Evolutionary conservation across 2,113 vertebrate genomes (phyloP).

Genomic region (Callorhinus ursinus): DNA sequence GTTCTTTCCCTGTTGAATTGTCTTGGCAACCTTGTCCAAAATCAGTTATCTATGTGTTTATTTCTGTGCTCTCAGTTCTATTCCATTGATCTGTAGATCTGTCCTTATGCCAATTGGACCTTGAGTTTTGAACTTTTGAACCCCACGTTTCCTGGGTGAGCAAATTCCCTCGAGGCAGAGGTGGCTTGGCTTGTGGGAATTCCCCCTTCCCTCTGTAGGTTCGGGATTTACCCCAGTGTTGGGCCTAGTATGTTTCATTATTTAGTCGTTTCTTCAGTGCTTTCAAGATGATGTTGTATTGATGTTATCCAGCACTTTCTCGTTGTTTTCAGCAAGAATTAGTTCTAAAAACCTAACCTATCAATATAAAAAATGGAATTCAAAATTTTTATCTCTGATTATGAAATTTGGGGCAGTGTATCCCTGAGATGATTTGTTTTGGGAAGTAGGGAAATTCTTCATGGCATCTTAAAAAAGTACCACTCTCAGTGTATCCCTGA

Average conservation of each 20-base stretch:
- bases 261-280: background rate
- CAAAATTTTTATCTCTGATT: background rate
- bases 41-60: background rate
- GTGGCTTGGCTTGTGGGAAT: background rate
- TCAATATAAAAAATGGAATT: background rate
- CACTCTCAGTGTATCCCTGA: background rate
- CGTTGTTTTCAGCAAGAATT: slow-evolving; percentile 16
- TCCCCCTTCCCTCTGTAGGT: background rate
- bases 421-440: background rate
- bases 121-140: background rate
- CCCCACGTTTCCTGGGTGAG: background rate
- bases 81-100: background rate
- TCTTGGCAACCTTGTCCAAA: background rate
- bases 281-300: background rate
- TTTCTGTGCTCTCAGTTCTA: background rate
- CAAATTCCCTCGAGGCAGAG: background rate
- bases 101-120: background rate
- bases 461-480: background rate
- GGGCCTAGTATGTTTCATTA: background rate
- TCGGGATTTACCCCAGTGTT: background rate
- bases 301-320: background rate
- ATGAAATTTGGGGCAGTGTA: background rate
- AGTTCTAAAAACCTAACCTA: background rate
- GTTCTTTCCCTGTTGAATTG: background rate
- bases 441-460: background rate